phyloP scores from a whole-genome alignment of 2,888 invertebrate species.

The Timema podura region DNA sequence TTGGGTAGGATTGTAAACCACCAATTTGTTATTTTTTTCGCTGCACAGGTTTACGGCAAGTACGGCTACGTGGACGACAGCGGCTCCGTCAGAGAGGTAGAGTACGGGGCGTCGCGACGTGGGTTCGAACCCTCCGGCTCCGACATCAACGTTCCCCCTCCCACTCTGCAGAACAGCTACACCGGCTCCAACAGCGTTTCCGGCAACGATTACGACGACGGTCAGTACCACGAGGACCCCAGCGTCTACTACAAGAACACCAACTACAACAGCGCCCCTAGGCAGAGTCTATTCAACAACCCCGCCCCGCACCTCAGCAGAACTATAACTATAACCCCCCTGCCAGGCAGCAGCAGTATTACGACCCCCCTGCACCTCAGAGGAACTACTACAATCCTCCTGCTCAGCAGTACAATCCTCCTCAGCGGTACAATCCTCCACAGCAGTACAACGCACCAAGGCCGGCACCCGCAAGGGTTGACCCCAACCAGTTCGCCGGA shows the following conservation, averaged over 20 bases:
- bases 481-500: constrained; percentile 48
- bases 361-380: constrained; percentile 39
- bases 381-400: constrained; percentile 42
- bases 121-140: constrained; percentile 79
- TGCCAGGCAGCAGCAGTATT: constrained; percentile 41
- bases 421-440: constrained; percentile 35
- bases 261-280: constrained; percentile 41
- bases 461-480: constrained; percentile 24
- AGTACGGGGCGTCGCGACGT: constrained; percentile 77
- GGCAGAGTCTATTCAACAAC: constrained; percentile 30
- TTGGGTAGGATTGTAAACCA: no score
- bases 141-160: constrained; percentile 78
- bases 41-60: constrained; percentile 65
- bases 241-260: constrained; percentile 71
- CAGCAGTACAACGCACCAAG: constrained; percentile 29
- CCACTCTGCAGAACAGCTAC: constrained; percentile 57
- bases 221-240: constrained; percentile 82
- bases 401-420: constrained; percentile 35
- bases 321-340: constrained; percentile 15
- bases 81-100: constrained; percentile 71
- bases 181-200: constrained; percentile 43
- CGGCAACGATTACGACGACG: constrained; percentile 71
- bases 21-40: no score
- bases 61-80: constrained; percentile 83
- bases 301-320: constrained; percentile 15